These are phyloP conservation scores for Sylvicola cinctus DNA, from an alignment of 2,888 invertebrate genomes.

Conservation along the genomic window DNA sequence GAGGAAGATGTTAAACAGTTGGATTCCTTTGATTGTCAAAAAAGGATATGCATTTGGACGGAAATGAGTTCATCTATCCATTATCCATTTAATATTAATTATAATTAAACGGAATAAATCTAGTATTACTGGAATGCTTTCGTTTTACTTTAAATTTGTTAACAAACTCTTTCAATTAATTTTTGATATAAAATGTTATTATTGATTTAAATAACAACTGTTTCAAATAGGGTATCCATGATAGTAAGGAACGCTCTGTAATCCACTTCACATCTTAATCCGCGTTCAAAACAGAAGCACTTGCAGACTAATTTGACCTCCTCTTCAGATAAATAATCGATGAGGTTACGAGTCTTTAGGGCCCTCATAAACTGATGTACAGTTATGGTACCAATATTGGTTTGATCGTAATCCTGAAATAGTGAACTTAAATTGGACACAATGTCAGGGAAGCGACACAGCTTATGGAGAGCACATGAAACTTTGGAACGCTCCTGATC, in stretches of 20 bases:
- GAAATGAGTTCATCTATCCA: constrained; percentile 8
- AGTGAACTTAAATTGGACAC: constrained; percentile 46
- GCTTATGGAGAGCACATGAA: constrained; percentile 43
- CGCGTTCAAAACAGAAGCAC: constrained; percentile 47
- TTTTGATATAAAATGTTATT: too few relatives aligned
- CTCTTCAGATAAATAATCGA: constrained; percentile 37
- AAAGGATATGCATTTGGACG: constrained; percentile 11
- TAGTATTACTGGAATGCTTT: too few relatives aligned
- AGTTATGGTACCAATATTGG: constrained; percentile 43
- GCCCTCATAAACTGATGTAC: constrained; percentile 41
- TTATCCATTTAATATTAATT: constrained; percentile 8
- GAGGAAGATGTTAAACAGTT: constrained; percentile 29
- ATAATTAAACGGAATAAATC: too few relatives aligned
- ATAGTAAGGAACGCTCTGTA: constrained; percentile 51
- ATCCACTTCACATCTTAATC: too few relatives aligned
- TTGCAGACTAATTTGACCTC: constrained; percentile 52
- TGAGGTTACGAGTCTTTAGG: constrained; percentile 39
- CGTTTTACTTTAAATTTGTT: too few relatives aligned
- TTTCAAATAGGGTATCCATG: too few relatives aligned
- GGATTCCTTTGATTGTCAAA: constrained; percentile 27
- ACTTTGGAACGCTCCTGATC: constrained; percentile 46
- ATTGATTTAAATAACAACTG: too few relatives aligned
- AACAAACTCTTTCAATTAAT: too few relatives aligned
- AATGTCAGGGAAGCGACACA: constrained; percentile 41
- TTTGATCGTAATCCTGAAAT: constrained; percentile 48